These are phyloP conservation scores for Lates calcarifer DNA, from an alignment of 2,113 vertebrate species.

Conservation along the genomic window DNA sequence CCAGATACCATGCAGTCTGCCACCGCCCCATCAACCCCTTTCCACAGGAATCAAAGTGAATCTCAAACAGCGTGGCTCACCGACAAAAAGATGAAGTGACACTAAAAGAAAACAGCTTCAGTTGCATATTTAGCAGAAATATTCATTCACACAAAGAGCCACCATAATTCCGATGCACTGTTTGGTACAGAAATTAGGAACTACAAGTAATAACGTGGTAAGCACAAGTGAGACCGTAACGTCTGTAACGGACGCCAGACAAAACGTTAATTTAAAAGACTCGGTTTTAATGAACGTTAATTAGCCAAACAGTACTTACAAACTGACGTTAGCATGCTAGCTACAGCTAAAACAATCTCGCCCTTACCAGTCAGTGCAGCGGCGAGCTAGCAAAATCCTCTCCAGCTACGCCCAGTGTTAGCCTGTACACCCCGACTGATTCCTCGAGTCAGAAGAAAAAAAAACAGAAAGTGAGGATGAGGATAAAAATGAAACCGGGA, in stretches of 20 bases:
- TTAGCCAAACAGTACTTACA: slow-evolving; percentile 15
- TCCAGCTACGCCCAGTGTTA: slow-evolving; percentile 81
- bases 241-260: not conserved
- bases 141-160: slow-evolving; percentile 11
- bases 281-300: not conserved
- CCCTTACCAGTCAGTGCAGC: slow-evolving; percentile 73
- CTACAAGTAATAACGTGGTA: not conserved
- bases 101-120: not conserved
- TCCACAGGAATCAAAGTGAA: slow-evolving; percentile 3
- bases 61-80: not conserved
- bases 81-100: slow-evolving; percentile 13
- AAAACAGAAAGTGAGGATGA: slow-evolving; percentile 32
- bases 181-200: not conserved
- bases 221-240: not conserved
- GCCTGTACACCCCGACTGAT: slow-evolving; percentile 49
- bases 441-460: slow-evolving; percentile 20
- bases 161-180: accelerated
- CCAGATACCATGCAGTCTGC: slow-evolving; percentile 54
- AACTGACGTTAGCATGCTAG: slow-evolving; percentile 59
- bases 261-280: not conserved
- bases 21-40: slow-evolving; percentile 78
- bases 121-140: not conserved
- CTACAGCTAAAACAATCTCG: slow-evolving; percentile 48
- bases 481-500: slow-evolving; percentile 37
- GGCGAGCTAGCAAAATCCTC: slow-evolving; percentile 68